Evolutionary conservation across 2,888 invertebrate species (phyloP), one percentile per base, ranked within the genome.

Genomic region (Chymomyza amoena): DNA sequence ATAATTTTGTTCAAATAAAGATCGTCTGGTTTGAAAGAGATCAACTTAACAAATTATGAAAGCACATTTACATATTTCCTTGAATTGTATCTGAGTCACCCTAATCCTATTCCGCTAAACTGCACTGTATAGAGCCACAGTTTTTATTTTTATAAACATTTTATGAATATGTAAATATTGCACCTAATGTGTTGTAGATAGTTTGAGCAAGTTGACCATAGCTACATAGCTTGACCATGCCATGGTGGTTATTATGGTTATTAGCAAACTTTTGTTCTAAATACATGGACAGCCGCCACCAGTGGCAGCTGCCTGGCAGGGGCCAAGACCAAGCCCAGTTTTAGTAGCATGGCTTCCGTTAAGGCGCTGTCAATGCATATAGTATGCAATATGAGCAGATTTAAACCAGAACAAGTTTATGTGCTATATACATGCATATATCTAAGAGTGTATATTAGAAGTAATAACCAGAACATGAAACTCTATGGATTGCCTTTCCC

Each of bases 351-450:
- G 39, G 39, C 39, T 45, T 45, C 39, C 39, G 39, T 45, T 45
- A 45, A 45, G 39, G 39, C 39, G 39, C 39, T 45, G 39, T 45
- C 39, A 45, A 59, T 80, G 74, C 72, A 69, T 69, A n/a, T n/a
- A n/a, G n/a, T n/a, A 64, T 70, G 73, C 73, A 81, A 64, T 79
- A 69, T 68, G 66, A 72, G 74, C 65, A 54, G 54, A 54, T 54
- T 54, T 54, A 18, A 70, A 67, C 70, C 65, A 84, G 81, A 84
- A 82, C 81, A 70, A 80, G 85, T 82, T 84, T 86, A 68, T 77
- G 45, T 64, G 39, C 61, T 68, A 39, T n/a, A 39, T 52, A 50
- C 20, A 50, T 5, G 66, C 70, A 69, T 68, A 50, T 63, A 50
- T 56, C 6, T 59, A 60, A 64, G 68, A 80, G 78, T 76, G 73